Conservation (phyloP, 2,797 vertebrate genomes). For the Acestrorhynchus altus region DNA sequence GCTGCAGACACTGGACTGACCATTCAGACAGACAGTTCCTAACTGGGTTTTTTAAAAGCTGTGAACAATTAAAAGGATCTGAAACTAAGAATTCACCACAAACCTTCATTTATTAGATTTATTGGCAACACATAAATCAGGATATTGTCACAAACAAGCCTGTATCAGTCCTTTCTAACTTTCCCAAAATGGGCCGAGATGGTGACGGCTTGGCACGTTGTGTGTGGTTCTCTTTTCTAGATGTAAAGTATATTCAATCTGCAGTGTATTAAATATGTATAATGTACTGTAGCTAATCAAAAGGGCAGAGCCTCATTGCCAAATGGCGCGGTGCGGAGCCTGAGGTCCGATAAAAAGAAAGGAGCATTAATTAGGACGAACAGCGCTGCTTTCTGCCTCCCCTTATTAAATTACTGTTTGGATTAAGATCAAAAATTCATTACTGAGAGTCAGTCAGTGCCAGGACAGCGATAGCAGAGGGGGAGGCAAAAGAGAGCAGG, state of each 20-base stretch:
- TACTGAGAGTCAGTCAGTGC: slow-evolving; percentile 68
- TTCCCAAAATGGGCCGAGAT: background rate
- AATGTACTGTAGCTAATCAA: slow-evolving; percentile 59
- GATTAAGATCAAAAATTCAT: slow-evolving; percentile 81
- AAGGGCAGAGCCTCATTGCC: slow-evolving; percentile 62
- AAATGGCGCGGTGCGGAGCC: slow-evolving; percentile 51
- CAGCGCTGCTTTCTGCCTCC: slow-evolving; percentile 68
- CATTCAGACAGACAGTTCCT: background rate
- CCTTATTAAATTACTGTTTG: slow-evolving; percentile 80
- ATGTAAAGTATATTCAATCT: slow-evolving; percentile 51
- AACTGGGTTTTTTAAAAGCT: background rate
- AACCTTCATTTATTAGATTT: background rate
- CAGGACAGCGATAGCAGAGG: slow-evolving; percentile 57
- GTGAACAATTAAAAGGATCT: slow-evolving; percentile 4
- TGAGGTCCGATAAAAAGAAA: slow-evolving; percentile 65
- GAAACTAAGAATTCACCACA: background rate
- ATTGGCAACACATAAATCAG: background rate
- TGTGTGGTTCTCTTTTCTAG: background rate
- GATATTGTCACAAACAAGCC: background rate
- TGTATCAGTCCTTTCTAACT: background rate
- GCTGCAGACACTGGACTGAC: background rate
- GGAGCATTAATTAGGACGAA: slow-evolving; percentile 72
- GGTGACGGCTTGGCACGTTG: slow-evolving; percentile 8
- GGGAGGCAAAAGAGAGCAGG: slow-evolving; percentile 9
- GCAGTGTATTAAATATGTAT: slow-evolving; percentile 60